phyloP scores from a whole-genome alignment of 1,140 invertebrate genomes.

The Dolichoris vasculosae region DNA sequence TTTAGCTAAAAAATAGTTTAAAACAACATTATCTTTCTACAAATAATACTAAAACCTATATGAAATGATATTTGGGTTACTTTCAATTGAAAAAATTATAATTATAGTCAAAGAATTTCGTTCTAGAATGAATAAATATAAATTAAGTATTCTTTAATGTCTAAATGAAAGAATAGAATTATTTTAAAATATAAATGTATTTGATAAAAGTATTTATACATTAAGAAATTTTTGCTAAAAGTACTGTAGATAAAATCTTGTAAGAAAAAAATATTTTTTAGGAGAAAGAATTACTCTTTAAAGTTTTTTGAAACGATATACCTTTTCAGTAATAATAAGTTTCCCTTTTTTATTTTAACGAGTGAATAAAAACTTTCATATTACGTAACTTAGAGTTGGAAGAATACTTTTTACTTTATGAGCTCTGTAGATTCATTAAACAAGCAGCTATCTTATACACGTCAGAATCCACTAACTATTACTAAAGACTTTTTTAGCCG shows the following conservation, averaged over 20 bases:
- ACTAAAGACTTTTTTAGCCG: background rate
- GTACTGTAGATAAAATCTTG: background rate
- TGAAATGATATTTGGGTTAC: too few species aligned
- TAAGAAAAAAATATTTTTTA: background rate
- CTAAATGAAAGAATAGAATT: too few species aligned
- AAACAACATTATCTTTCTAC: too few species aligned
- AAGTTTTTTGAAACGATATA: background rate
- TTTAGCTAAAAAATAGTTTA: too few species aligned
- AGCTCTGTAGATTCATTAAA: too few species aligned
- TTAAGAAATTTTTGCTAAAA: background rate
- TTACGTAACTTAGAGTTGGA: background rate
- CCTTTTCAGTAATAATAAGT: background rate
- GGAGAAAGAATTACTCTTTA: background rate
- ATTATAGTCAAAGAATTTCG: too few species aligned
- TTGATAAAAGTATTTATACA: too few species aligned
- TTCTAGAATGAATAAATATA: too few species aligned
- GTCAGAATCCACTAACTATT: constrained; percentile 19
- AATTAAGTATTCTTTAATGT: too few species aligned
- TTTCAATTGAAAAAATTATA: too few species aligned
- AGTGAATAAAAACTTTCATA: background rate
- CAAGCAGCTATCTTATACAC: background rate
- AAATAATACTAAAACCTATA: too few species aligned
- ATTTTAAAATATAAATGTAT: too few species aligned
- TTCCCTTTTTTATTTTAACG: background rate
- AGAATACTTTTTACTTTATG: background rate